Base-by-base conservation (phyloP, 2,888 invertebrate genomes). In the Clanis bilineata region DNA sequence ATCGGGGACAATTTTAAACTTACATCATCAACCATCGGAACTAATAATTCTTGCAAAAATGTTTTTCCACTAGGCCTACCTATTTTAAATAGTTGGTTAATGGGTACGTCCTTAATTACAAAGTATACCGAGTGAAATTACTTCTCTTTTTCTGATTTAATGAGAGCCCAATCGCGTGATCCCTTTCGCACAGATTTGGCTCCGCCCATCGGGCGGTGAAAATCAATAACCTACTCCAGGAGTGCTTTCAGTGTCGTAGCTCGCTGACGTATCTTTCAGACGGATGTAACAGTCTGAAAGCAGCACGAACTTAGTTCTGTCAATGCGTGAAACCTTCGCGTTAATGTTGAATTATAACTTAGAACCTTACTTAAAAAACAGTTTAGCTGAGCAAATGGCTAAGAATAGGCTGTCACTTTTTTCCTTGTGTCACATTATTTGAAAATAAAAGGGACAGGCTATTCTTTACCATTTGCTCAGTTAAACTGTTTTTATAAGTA, bases 71-170 rank as follows among this genome's bases (percentile, higher is more conserved):
- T 77, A 76, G 79, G 79, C 82, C 82, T 84, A 83, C 88, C 88
- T 90, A 88, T 90, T 90, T 90, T 85, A 86, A 91, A 91, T 89
- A 90, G 91, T 90, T 89, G 82, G 85, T 87, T 90, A 90, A 91
- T 91, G 83, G 90, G 86, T 77, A 88, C 89, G 85, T 88, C 90
- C 90, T 91, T 91, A 90, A 92, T 91, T 90, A 88, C 85, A 89
- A 88, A 81, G 81, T 76, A 88, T 80, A 82, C 82, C 59, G 85
- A 85, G 85, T 76, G 81, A 90, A 90, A 85, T 82, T 73, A 80
- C 83, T 80, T 83, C 78, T 90, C 87, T 83, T 88, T 81, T 85
- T 92, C 90, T 88, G 84, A 84, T 90, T 90, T 90, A 88, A 90
- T 89, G 86, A 87, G 82, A 79, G 78, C 82, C 84, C 85, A 79